phyloP scores from a whole-genome alignment of 2,113 vertebrate species.

The Myotis brandtii region DNA sequence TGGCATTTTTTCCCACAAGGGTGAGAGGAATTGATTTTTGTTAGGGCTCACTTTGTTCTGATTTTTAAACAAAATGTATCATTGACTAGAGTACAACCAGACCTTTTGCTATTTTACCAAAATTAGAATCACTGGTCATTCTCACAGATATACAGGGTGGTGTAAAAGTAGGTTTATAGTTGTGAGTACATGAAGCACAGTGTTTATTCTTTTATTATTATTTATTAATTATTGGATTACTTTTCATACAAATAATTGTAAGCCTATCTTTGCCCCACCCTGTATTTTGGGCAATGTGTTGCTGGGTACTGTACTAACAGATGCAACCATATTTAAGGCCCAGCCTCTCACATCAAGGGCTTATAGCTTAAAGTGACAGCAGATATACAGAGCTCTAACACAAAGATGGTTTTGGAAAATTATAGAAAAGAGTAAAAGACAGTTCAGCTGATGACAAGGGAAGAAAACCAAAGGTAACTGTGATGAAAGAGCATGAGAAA shows the following conservation, averaged over 20 bases:
- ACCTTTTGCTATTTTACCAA: background rate
- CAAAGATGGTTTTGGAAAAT: background rate
- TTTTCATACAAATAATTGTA: background rate
- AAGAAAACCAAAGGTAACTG: background rate
- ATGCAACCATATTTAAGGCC: background rate
- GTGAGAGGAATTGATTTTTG: background rate
- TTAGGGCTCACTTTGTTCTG: background rate
- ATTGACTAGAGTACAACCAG: constrained; percentile 3
- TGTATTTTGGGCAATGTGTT: background rate
- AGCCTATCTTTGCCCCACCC: background rate
- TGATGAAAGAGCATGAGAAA: background rate
- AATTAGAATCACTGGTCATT: background rate
- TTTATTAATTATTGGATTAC: background rate
- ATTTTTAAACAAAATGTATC: background rate
- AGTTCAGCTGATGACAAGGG: background rate
- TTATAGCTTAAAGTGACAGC: background rate
- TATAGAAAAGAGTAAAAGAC: background rate
- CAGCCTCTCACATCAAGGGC: background rate
- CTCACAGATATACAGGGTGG: background rate
- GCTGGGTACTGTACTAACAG: background rate
- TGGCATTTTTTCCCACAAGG: background rate
- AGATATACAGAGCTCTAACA: background rate
- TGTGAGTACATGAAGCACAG: background rate
- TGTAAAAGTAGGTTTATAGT: background rate
- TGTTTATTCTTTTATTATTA: background rate